Evolutionary conservation across 1,140 invertebrate genomes (phyloP).

Genomic region (Liolophura sinensis): DNA sequence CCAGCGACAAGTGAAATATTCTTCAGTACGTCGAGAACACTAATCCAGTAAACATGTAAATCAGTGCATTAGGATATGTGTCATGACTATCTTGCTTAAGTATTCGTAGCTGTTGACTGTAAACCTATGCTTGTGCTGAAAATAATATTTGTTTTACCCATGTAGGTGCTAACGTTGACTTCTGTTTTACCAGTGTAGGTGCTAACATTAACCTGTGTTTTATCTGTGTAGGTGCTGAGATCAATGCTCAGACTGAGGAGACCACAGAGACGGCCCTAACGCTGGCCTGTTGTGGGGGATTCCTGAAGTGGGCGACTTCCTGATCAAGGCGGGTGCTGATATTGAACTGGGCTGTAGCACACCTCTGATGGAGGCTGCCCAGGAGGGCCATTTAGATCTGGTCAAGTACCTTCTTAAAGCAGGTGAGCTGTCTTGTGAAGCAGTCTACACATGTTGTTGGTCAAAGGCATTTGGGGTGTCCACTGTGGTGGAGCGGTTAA

Average conservation of each 20-base stretch:
- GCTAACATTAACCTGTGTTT: not conserved
- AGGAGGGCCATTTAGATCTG: slow-evolving; percentile 94
- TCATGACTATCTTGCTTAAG: too few relatives aligned
- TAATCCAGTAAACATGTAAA: too few relatives aligned
- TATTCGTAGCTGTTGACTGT: too few relatives aligned
- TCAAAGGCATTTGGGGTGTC: too few relatives aligned
- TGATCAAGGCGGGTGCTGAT: slow-evolving; percentile 94
- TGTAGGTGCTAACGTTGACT: too few relatives aligned
- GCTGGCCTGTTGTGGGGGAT: slow-evolving; percentile 95
- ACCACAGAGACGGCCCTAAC: slow-evolving; percentile 98
- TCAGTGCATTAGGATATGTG: too few relatives aligned
- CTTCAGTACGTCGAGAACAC: too few relatives aligned
- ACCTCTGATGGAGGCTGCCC: slow-evolving; percentile 96
- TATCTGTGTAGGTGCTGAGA: slow-evolving; percentile 76
- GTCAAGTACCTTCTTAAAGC: slow-evolving; percentile 66
- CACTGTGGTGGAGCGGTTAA: too few relatives aligned
- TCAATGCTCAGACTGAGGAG: slow-evolving; percentile 96
- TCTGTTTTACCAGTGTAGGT: too few relatives aligned
- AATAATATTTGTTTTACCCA: too few relatives aligned
- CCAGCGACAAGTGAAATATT: too few relatives aligned
- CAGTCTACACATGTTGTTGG: not conserved
- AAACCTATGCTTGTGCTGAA: too few relatives aligned
- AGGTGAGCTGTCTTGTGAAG: slow-evolving; percentile 29
- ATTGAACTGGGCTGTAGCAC: slow-evolving; percentile 95
- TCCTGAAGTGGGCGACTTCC: slow-evolving; percentile 94